Evolutionary conservation across 1,140 invertebrate species (phyloP).

Genomic region (Heliconius melpomene): DNA sequence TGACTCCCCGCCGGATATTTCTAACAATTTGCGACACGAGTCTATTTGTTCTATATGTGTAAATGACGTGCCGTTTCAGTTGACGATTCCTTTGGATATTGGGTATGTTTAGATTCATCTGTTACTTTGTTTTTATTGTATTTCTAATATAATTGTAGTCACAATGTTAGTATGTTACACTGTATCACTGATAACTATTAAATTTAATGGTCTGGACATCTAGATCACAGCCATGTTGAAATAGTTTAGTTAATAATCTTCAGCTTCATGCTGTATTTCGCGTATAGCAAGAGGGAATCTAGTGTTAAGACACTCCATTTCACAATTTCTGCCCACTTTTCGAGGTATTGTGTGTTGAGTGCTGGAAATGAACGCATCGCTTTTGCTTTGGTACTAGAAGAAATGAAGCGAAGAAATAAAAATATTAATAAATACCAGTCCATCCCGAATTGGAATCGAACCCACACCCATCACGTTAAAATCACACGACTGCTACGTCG

Average conservation of each 20-base stretch:
- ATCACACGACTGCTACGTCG: too few relatives aligned
- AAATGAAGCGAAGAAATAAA: too few relatives aligned
- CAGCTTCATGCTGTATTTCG: too few relatives aligned
- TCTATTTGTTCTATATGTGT: slow-evolving; percentile 65
- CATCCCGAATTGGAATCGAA: too few relatives aligned
- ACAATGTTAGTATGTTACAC: slow-evolving; percentile 46
- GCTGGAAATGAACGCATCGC: too few relatives aligned
- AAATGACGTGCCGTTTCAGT: slow-evolving; percentile 54
- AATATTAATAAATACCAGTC: too few relatives aligned
- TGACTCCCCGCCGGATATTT: slow-evolving; percentile 63
- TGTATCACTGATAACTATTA: slow-evolving; percentile 41
- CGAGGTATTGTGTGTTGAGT: too few relatives aligned
- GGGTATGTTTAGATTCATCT: slow-evolving; percentile 47
- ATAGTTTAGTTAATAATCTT: background rate
- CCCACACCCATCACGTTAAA: too few relatives aligned
- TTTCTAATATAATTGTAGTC: slow-evolving; percentile 35
- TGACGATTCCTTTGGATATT: slow-evolving; percentile 40
- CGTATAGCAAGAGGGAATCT: too few relatives aligned
- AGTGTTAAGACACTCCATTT: too few relatives aligned
- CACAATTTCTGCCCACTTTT: too few relatives aligned
- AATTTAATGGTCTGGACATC: slow-evolving; percentile 43
- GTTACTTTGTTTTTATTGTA: slow-evolving; percentile 54
- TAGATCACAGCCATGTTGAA: background rate
- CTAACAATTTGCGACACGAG: slow-evolving; percentile 68
- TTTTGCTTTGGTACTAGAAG: too few relatives aligned